Base-by-base conservation (phyloP, 2,888 invertebrate species). In the Apotomis turbidana region DNA sequence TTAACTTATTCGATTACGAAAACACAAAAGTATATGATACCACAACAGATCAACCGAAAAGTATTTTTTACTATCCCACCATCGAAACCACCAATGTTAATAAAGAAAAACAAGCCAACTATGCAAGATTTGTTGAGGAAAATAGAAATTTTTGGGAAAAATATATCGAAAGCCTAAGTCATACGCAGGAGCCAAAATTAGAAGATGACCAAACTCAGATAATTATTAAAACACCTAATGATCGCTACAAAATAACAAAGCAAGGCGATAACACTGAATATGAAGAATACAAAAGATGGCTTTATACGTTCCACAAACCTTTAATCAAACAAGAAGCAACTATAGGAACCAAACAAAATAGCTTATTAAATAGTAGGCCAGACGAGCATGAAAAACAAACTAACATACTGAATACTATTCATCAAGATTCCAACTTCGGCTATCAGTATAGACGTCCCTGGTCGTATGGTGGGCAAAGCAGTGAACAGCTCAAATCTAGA, bases 361-460 rank as follows among this genome's bases (percentile, higher is more conserved):
- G 10, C 10, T 10, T 52, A 5, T 41, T 41, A 64, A 55, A 54
- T 13, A 64, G 41, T 41, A 46, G n/a, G 3, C n/a, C 46, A n/a
- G 46, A 46, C 46, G 27, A 46, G 1, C 46, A 27, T n/a, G 3
- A 27, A n/a, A 57, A 66, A 57, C 46, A 27, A 46, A 57, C 57
- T 27, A 66, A 57, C 46, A 46, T 46, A 55, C 12, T n/a, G 0
- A 64, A 55, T 9, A 54, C 3, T 57, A 9, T 57, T 9, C 8
- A n/a, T 4, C 8, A 46, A 9, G 46, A 46, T 46, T n/a, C 4
- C 15, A n/a, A 55, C 44, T 12, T 55, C 4, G 12, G 2, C 44
- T 54, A 55, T 3, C 44, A 55, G 44, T n/a, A 9, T 44, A 57
- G 46, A 57, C 66, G 46, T 5, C 66, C 66, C n/a, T 66, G 66